Base-by-base conservation (phyloP, 2,888 invertebrate genomes). In the Clanis bilineata region DNA sequence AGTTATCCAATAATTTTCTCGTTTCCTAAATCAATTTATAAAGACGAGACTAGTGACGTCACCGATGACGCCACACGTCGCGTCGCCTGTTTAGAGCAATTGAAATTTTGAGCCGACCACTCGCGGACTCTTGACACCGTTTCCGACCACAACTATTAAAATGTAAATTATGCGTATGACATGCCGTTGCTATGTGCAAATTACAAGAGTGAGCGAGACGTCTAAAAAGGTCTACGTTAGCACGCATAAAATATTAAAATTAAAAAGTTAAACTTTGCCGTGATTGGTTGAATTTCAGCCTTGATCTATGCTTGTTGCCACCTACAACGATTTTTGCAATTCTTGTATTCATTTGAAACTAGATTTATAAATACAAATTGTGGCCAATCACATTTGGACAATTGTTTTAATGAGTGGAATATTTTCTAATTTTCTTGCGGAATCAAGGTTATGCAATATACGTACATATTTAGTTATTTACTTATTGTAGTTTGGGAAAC, bases 41-140 rank as follows among this genome's bases (percentile, higher is more conserved):
- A 4, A 51, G 51, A 18, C 28, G 15, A 25, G 51, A 3, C 18
- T 28, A 10, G 32, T 51, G 51, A 51, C 28, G 51, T 32, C 51
- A 51, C 4, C 51, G 51, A 18, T 51, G 51, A 51, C 21, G 18
- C 28, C 28, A 32, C 51, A 10, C 28, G 51, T 32, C 18, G 44
- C 51, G 18, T 18, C 51, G 51, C 21, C 32, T 18, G 41, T 18
- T 32, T 15, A 32, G 51, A 51, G 51, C 51, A 32, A 51, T 51
- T 51, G 51, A 51, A 32, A 18, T 51, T 51, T 51, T 51, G 32
- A 51, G 51, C 28, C 28, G 51, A 32, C 51, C 18, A 51, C 51
- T 32, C 51, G 18, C 28, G 32, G 32, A 32, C 51, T 51, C 51
- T 51, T 51, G 51, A 51, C 51, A 51, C 51, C 51, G 51, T 28